A percentile compares a stretch with the other conserved stretches of the same genome.
Evolutionary conservation across 2,113 vertebrate species (phyloP).

Genomic region (Halichoeres trimaculatus): DNA sequence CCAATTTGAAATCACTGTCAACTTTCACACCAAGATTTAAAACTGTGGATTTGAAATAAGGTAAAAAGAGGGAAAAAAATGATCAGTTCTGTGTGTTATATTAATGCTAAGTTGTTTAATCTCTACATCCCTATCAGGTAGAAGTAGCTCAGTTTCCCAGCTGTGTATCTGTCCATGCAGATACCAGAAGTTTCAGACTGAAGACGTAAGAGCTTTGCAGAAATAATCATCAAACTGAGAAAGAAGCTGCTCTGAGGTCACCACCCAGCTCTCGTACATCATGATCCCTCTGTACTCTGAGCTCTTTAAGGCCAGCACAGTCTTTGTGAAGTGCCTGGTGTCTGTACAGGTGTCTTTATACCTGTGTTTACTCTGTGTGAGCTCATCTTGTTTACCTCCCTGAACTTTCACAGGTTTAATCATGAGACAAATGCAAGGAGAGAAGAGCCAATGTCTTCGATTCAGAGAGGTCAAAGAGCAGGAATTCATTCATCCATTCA

Average conservation of each 20-base stretch:
- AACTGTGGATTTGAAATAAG: too few species aligned
- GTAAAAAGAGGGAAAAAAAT: too few species aligned
- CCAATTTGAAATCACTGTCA: too few species aligned
- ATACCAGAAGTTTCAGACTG: not conserved
- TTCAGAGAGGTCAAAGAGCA: not conserved
- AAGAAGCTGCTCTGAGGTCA: not conserved
- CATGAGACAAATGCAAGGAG: not conserved
- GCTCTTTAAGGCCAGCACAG: too few species aligned
- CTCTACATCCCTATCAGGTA: too few species aligned
- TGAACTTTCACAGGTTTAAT: not conserved
- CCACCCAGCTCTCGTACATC: not conserved
- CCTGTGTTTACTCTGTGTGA: too few species aligned
- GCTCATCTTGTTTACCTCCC: not conserved
- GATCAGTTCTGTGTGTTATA: too few species aligned
- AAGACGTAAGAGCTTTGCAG: not conserved
- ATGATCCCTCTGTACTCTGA: not conserved
- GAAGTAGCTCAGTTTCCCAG: not conserved
- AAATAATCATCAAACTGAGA: not conserved
- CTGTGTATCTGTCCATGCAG: not conserved
- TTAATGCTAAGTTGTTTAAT: too few species aligned
- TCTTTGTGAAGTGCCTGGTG: too few species aligned
- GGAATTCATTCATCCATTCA: constrained; percentile 1
- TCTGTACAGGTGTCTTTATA: too few species aligned
- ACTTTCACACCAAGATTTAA: too few species aligned
- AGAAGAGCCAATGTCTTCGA: not conserved